phyloP scores from a whole-genome alignment of 2,797 vertebrate species.

The Cichlasoma orientale region DNA sequence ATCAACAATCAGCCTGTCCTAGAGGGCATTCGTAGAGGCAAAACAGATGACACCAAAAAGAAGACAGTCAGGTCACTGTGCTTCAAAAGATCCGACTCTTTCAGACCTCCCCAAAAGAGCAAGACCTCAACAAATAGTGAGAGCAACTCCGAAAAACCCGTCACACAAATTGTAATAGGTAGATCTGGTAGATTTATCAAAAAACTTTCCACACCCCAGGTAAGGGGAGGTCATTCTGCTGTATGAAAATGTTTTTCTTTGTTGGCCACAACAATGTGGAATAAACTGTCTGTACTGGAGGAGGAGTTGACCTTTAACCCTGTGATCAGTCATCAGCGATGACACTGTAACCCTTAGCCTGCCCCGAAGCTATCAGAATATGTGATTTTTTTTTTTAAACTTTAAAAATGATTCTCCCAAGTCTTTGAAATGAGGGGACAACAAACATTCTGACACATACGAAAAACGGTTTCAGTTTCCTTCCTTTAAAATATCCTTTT shows the following conservation, averaged over 20 bases:
- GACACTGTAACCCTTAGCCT: background rate
- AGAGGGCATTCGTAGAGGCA: background rate
- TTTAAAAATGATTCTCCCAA: background rate
- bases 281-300: no score
- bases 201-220: background rate
- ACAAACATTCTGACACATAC: background rate
- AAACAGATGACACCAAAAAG: background rate
- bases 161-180: background rate
- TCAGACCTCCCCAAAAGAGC: background rate
- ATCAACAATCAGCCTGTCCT: background rate
- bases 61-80: background rate
- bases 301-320: no score
- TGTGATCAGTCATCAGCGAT: background rate
- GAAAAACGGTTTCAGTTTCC: background rate
- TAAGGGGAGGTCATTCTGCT: background rate
- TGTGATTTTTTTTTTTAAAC: background rate
- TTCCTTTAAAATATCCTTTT: background rate
- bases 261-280: background rate
- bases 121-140: background rate
- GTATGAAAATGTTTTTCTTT: background rate
- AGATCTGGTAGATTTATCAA: background rate
- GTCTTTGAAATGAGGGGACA: background rate
- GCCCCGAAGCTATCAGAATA: background rate
- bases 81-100: background rate
- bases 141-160: background rate